phyloP scores from a whole-genome alignment of 1,140 invertebrate species.

The Tetranychus urticae region DNA sequence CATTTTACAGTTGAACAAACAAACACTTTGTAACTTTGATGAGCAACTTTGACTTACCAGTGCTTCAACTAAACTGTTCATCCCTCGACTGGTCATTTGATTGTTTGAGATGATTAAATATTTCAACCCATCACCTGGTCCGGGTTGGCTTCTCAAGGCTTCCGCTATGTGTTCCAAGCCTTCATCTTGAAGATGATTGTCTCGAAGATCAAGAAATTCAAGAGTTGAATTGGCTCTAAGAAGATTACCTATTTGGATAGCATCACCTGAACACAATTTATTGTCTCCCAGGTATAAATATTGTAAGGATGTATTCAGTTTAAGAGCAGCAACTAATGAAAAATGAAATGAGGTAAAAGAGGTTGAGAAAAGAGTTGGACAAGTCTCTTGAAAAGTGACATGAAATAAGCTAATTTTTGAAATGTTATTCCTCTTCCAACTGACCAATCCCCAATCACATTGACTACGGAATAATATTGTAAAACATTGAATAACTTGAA shows the following conservation, averaged over 20 bases:
- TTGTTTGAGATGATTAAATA: slow-evolving; percentile 66
- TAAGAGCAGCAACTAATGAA: slow-evolving; percentile 41
- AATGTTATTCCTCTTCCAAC: too few relatives aligned
- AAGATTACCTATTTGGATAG: slow-evolving; percentile 43
- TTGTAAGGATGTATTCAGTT: slow-evolving; percentile 46
- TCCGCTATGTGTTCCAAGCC: slow-evolving; percentile 13
- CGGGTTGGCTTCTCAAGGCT: slow-evolving; percentile 11
- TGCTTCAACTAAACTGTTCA: slow-evolving; percentile 33
- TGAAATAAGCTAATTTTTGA: too few relatives aligned
- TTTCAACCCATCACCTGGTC: slow-evolving; percentile 32
- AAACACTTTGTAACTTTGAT: background rate
- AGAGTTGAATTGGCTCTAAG: slow-evolving; percentile 39
- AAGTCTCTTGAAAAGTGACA: too few relatives aligned
- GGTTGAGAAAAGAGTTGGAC: too few relatives aligned
- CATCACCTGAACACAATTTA: slow-evolving; percentile 42
- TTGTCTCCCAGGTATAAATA: slow-evolving; percentile 66
- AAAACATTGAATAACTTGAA: too few relatives aligned
- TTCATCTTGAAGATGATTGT: slow-evolving; percentile 22
- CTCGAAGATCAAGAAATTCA: slow-evolving; percentile 48
- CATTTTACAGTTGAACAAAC: background rate
- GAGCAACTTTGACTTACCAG: slow-evolving; percentile 25
- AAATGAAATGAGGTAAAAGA: too few relatives aligned
- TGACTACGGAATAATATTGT: too few relatives aligned
- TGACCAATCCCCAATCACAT: too few relatives aligned
- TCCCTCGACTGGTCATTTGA: slow-evolving; percentile 44